phyloP scores from a whole-genome alignment of 1,140 invertebrate species.

The Saccostrea glomerata region DNA sequence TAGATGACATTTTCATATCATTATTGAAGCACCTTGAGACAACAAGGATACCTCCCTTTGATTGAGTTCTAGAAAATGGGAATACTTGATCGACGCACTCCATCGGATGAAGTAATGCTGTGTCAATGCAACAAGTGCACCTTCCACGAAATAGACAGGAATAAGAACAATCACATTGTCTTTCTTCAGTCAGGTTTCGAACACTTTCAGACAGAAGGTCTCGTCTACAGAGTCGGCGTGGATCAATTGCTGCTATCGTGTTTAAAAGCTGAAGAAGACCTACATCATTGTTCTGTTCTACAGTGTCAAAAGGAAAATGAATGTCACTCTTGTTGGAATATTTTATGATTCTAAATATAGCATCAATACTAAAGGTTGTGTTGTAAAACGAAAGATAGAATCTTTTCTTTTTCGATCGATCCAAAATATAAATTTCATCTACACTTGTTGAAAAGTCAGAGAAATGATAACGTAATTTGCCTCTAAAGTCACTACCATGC shows the following conservation, averaged over 20 bases:
- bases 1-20: neutral
- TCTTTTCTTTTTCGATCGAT: neutral
- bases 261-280: no score
- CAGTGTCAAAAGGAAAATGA: no score
- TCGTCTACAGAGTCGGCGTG: no score
- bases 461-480: neutral
- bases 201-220: neutral
- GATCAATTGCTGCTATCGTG: no score
- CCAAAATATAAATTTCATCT: neutral
- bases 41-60: neutral
- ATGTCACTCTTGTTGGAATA: neutral
- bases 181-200: no score
- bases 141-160: neutral
- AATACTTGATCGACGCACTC: neutral
- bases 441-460: neutral
- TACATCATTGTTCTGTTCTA: no score
- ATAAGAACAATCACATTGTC: neutral
- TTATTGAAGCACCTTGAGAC: neutral
- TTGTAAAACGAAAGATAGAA: neutral
- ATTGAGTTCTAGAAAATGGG: neutral
- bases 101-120: neutral
- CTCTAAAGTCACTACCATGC: neutral
- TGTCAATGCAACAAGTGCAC: neutral
- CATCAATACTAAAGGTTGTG: neutral
- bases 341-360: neutral